Evolutionary conservation across 2,888 invertebrate genomes (phyloP).

Genomic region (Sesia apiformis): DNA sequence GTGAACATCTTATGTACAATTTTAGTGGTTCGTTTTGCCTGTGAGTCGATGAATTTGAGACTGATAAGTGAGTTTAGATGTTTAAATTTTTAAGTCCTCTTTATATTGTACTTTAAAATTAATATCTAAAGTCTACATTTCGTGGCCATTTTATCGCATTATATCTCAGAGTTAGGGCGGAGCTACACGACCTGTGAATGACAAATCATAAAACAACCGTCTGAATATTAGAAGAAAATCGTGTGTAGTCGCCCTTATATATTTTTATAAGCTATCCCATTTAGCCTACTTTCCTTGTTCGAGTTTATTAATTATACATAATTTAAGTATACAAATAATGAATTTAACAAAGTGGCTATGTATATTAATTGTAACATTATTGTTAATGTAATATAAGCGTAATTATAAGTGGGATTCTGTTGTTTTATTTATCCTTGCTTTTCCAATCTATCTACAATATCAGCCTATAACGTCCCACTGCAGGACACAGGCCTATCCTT

Average conservation of each 20-base stretch:
- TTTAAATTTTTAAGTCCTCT: constrained; percentile 25
- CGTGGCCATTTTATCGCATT: not conserved
- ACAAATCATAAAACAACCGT: no score
- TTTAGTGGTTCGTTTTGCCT: constrained; percentile 8
- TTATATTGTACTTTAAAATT: constrained; percentile 1
- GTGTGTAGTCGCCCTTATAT: constrained; percentile 36
- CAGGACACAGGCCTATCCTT: no score
- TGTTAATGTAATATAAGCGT: constrained; percentile 54
- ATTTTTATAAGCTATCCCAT: constrained; percentile 44
- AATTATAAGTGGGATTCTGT: constrained; percentile 44
- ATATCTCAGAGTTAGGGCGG: constrained; percentile 17
- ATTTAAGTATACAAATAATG: constrained; percentile 25
- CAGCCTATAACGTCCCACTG: no score
- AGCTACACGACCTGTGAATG: constrained; percentile 11
- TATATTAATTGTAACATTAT: constrained; percentile 56
- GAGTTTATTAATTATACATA: constrained; percentile 25
- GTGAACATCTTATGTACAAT: constrained; percentile 1
- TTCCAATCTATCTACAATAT: no score
- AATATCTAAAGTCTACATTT: not conserved
- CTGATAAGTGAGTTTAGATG: constrained; percentile 53
- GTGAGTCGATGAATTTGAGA: constrained; percentile 44
- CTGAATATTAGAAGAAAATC: not conserved
- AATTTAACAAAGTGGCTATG: constrained; percentile 55
- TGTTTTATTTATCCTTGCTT: constrained; percentile 27
- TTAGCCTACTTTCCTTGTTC: constrained; percentile 24